phyloP scores from a whole-genome alignment of 2,888 invertebrate genomes.

The Hypena proboscidalis region DNA sequence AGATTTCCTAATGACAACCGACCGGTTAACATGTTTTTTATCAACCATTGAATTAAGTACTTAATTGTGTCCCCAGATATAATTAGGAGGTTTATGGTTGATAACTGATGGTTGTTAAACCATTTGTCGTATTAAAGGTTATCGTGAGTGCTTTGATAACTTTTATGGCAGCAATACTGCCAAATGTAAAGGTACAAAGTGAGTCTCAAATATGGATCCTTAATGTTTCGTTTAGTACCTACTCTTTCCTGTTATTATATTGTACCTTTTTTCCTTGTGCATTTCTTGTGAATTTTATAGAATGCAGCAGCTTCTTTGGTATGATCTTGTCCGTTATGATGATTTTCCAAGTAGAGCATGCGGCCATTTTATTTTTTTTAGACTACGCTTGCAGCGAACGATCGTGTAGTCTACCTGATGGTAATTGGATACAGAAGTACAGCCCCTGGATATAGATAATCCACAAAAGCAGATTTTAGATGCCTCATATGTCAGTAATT shows the following conservation, averaged over 20 bases:
- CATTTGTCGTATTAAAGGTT: conserved; percentile 1
- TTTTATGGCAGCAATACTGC: conserved; percentile 4
- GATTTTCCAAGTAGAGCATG: no score
- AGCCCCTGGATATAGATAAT: no score
- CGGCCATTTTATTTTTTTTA: no score
- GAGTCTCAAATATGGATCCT: background rate
- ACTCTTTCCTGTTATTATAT: background rate
- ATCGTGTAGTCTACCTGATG: no score
- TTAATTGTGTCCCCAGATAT: conserved; percentile 24
- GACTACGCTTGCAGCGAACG: no score
- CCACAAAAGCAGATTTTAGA: no score
- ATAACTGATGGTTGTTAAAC: conserved; percentile 6
- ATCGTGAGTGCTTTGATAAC: conserved; percentile 1
- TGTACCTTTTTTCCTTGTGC: conserved; percentile 3
- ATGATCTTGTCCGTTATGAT: conserved; percentile 4
- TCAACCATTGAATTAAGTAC: conserved; percentile 31
- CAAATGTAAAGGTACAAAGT: background rate
- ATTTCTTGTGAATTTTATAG: conserved; percentile 4
- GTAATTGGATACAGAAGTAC: no score
- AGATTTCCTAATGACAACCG: no score
- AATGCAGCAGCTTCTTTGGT: conserved; percentile 3
- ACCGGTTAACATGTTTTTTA: no score
- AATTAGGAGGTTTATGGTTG: conserved; percentile 20
- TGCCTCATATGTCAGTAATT: no score
- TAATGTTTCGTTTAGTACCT: conserved; percentile 6